Evolutionary conservation across 2,888 invertebrate species (phyloP).

Genomic region (Eupithecia pulchellata): DNA sequence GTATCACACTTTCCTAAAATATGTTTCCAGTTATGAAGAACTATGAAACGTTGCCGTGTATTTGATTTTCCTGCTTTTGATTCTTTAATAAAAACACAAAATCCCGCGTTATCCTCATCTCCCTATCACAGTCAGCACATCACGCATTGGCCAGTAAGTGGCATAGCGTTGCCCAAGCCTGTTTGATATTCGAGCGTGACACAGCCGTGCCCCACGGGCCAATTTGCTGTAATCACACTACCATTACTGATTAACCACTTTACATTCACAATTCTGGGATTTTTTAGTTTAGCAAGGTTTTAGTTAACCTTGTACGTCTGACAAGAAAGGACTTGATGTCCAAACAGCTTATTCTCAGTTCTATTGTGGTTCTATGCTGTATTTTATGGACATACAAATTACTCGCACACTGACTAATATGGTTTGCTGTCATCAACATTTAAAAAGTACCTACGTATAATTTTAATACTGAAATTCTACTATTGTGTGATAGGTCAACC

Average conservation of each 20-base stretch:
- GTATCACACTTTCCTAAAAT: no score
- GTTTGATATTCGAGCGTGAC: conserved; percentile 81
- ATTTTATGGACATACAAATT: neutral
- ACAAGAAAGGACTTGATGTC: neutral
- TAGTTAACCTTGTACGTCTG: neutral
- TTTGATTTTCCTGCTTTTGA: no score
- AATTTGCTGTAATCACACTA: conserved; percentile 79
- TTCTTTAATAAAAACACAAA: neutral
- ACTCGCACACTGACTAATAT: no score
- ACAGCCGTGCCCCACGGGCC: conserved; percentile 70
- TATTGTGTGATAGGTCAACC: no score
- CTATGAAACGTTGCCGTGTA: no score
- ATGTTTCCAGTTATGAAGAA: no score
- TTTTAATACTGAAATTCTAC: no score
- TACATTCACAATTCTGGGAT: conserved; percentile 82
- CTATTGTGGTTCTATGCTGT: neutral
- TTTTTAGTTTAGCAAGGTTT: conserved; percentile 23
- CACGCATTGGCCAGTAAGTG: conserved; percentile 75
- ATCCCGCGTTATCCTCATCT: conserved; percentile 31
- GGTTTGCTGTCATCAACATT: neutral
- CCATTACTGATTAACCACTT: conserved; percentile 79
- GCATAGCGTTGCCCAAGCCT: conserved; percentile 68
- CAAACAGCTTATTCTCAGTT: neutral
- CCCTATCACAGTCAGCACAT: conserved; percentile 57
- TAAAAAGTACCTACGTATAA: no score